Percentiles rank a stretch among this genome's conserved stretches.
phyloP scores from a whole-genome alignment of 2,797 vertebrate species.

The Carcharodon carcharias region DNA sequence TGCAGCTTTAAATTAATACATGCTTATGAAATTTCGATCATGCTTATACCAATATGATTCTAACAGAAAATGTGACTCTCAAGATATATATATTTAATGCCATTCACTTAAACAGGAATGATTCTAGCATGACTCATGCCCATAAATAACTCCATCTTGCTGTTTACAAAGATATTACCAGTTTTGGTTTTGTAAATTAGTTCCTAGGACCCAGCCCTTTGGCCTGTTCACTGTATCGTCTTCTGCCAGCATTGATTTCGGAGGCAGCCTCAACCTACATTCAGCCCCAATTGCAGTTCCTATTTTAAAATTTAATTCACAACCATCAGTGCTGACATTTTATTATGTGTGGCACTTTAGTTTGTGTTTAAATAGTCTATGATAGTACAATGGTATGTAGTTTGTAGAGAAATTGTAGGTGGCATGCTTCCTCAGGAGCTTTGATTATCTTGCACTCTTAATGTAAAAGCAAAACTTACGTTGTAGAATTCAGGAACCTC shows the following conservation, averaged over 20 bases:
- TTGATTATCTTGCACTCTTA: not conserved
- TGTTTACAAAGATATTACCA: conserved; percentile 8
- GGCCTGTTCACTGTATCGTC: not conserved
- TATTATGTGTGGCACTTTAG: not conserved
- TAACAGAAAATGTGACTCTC: not conserved
- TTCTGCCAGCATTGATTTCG: not conserved
- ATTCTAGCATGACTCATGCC: not conserved
- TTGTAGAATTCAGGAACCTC: not conserved
- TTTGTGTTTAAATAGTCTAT: not conserved
- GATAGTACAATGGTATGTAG: not conserved
- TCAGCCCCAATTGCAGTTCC: not conserved
- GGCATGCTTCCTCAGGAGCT: not conserved
- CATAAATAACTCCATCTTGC: conserved; percentile 16
- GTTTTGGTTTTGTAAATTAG: conserved; percentile 7
- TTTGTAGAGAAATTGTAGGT: not conserved
- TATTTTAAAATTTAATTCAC: conserved; percentile 21
- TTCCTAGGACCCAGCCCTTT: not conserved
- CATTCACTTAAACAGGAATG: not conserved
- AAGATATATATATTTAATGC: not conserved
- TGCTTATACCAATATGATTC: not conserved
- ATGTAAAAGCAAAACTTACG: not conserved
- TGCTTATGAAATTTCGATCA: not conserved
- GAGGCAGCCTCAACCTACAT: not conserved
- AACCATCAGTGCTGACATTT: not conserved
- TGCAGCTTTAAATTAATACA: not conserved